Evolutionary conservation across 2,797 vertebrate species (phyloP).

Genomic region (Loriculus beryllinus): DNA sequence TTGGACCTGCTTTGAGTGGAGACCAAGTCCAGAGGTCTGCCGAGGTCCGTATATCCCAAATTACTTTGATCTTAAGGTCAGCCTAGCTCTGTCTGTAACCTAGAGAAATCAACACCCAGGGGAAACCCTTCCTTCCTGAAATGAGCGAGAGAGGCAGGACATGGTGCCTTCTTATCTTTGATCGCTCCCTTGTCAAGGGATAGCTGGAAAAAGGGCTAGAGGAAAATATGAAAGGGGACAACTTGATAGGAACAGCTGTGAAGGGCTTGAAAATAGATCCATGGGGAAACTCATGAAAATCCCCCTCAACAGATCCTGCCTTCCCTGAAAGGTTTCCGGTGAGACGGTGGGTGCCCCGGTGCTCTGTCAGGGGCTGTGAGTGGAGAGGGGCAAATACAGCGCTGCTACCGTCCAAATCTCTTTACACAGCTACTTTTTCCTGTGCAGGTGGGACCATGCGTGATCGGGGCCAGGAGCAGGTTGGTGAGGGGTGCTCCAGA

Average conservation of each 20-base stretch:
- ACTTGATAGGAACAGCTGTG: not conserved
- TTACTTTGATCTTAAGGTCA: not conserved
- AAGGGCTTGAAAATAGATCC: not conserved
- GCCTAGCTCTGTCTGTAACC: not conserved
- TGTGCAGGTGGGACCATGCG: not conserved
- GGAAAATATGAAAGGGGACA: not conserved
- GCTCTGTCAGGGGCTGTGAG: not conserved
- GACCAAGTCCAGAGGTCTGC: not conserved
- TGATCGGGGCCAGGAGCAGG: not conserved
- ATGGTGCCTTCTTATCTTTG: not conserved
- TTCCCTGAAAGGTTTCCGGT: fast-evolving
- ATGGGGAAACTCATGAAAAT: not conserved
- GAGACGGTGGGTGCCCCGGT: not conserved
- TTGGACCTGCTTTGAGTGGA: not conserved
- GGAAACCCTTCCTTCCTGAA: not conserved
- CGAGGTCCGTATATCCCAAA: not conserved
- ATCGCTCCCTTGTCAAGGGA: not conserved
- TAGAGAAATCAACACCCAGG: not conserved
- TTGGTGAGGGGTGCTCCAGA: not conserved
- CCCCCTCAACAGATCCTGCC: not conserved
- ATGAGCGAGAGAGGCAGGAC: not conserved
- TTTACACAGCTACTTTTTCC: not conserved
- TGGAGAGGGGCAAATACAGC: fast-evolving
- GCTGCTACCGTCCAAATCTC: not conserved
- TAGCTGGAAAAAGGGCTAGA: not conserved